phyloP scores from a whole-genome alignment of 2,113 vertebrate genomes.

The Hemichromis elongatus region DNA sequence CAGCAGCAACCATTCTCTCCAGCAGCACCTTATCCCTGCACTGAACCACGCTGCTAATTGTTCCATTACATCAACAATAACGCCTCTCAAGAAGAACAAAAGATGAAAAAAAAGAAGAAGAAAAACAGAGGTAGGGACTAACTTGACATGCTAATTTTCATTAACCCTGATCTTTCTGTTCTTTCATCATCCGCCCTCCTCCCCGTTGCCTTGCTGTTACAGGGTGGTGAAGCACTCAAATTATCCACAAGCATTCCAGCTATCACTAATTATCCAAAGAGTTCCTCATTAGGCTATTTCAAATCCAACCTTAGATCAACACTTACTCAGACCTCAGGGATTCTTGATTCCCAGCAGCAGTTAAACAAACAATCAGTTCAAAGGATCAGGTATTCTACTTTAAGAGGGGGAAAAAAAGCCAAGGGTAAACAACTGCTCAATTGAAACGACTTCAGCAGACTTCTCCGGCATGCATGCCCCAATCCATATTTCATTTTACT shows the following conservation, averaged over 20 bases:
- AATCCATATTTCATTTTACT: constrained; percentile 57
- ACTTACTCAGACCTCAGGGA: constrained; percentile 77
- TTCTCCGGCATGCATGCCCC: constrained; percentile 44
- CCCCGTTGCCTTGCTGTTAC: constrained; percentile 39
- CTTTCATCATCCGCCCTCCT: constrained; percentile 62
- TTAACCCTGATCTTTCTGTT: constrained; percentile 71
- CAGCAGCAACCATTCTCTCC: constrained; percentile 41
- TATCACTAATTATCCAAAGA: constrained; percentile 74
- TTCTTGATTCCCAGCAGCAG: constrained; percentile 73
- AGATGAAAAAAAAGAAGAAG: constrained; percentile 15
- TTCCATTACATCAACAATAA: constrained; percentile 80
- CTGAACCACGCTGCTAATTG: constrained; percentile 77
- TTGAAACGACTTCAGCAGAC: constrained; percentile 58
- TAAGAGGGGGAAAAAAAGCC: constrained; percentile 51
- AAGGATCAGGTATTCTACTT: constrained; percentile 77
- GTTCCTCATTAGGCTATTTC: constrained; percentile 80
- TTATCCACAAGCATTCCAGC: constrained; percentile 76
- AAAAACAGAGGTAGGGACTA: constrained; percentile 59
- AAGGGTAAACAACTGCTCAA: constrained; percentile 77
- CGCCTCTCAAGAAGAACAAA: constrained; percentile 67
- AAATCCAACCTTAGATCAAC: constrained; percentile 78
- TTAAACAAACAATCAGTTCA: constrained; percentile 80
- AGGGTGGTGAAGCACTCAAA: constrained; percentile 69
- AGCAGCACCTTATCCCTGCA: constrained; percentile 68
- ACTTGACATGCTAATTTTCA: constrained; percentile 75